A percentile compares a stretch with the other conserved stretches of the same genome.
These are phyloP conservation scores for Meriones psammophilus DNA, from an alignment of 2,797 vertebrate genomes.

Conservation along the genomic window DNA sequence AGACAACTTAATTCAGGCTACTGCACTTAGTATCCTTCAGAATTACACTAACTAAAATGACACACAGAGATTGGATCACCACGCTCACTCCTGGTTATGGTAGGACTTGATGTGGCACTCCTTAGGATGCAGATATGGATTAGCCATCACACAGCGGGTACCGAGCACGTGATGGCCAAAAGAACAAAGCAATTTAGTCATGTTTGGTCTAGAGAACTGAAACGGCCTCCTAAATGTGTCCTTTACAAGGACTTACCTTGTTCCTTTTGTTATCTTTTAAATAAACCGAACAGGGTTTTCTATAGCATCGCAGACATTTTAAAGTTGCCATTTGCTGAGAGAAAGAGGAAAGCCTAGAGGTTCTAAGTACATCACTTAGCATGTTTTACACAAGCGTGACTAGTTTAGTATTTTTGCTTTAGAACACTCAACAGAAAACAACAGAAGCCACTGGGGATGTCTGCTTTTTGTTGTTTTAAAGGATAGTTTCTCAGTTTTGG, in stretches of 20 bases:
- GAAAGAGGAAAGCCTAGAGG: background rate
- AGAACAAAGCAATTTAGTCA: background rate
- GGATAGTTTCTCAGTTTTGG: slow-evolving; percentile 39
- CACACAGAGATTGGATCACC: background rate
- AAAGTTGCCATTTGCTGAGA: slow-evolving; percentile 12
- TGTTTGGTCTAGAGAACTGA: slow-evolving; percentile 12
- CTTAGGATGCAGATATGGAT: too few relatives aligned
- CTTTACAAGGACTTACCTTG: background rate
- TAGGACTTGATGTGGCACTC: too few relatives aligned
- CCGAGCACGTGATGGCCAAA: background rate
- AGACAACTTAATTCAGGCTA: background rate
- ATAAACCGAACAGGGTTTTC: background rate
- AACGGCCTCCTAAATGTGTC: background rate
- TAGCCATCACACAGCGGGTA: background rate
- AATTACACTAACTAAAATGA: slow-evolving; percentile 9
- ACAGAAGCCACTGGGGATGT: background rate
- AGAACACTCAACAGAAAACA: background rate
- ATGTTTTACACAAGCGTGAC: slow-evolving; percentile 13
- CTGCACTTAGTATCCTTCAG: background rate
- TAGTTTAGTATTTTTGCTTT: slow-evolving; percentile 13
- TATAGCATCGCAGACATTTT: background rate
- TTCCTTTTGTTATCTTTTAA: slow-evolving; percentile 11
- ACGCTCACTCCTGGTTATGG: background rate
- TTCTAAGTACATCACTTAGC: background rate
- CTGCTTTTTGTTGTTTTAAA: background rate